Evolutionary conservation across 2,888 invertebrate species (phyloP), one percentile per base, ranked within the genome.

Genomic region (Nesidiocoris tenuis): DNA sequence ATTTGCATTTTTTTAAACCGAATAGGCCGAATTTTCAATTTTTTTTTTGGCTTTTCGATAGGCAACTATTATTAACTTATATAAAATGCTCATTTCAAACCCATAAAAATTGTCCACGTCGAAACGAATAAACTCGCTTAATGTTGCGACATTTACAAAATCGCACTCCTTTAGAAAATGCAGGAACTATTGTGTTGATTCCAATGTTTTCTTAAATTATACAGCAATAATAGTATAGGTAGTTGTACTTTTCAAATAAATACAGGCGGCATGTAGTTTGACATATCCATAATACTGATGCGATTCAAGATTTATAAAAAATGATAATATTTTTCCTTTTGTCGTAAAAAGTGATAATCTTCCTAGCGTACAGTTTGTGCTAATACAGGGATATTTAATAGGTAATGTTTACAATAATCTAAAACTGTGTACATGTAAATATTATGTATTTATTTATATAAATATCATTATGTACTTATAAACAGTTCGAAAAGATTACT

Each of bases 401-500:
- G 12, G 18, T 39, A 67, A 56, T 56, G 39, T 67, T 56, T 61
- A 61, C 16, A 57, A 55, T 24, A 23, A 64, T 74, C 64, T 74
- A 74, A 61, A 65, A 75, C 57, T 75, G 65, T 75, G 65, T 75
- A 75, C 65, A 75, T 67, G 67, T 75, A n/a, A n/a, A n/a, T n/a
- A n/a, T n/a, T n/a, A 75, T 67, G 54, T 63, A 74, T 39, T 7
- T 65, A 66, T 74, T 39, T 74, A 66, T 67, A 75, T 61, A 74
- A 65, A 74, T 74, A 75, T 57, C 57, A 19, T 21, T 67, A 67
- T 75, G 56, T 75, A 74, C 63, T 61, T 75, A 75, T 68, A 39
- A 23, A 75, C 65, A 61, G 19, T 64, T 39, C n/a, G 39, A 39
- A 72, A 61, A 63, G 55, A 16, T 67, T 23, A 55, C 24, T 39